These are phyloP conservation scores for Pachliopta kotzebuea DNA, from an alignment of 2,888 invertebrate species.

Conservation along the genomic window DNA sequence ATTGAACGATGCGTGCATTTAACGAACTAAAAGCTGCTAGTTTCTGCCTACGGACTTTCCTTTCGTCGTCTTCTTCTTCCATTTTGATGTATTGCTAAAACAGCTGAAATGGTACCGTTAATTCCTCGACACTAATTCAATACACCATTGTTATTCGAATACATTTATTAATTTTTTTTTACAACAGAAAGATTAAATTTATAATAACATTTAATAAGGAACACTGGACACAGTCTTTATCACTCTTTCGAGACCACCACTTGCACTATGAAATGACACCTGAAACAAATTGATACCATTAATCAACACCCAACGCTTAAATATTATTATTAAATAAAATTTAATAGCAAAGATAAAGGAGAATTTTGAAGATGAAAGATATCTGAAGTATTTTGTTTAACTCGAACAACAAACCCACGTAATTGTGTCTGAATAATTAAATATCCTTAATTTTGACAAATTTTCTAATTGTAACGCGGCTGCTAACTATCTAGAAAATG, in stretches of 20 bases:
- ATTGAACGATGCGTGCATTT: constrained; percentile 61
- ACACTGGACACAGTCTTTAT: constrained; percentile 80
- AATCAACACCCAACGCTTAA: constrained; percentile 9
- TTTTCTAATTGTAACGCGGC: constrained; percentile 27
- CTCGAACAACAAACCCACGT: constrained; percentile 31
- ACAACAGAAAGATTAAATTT: constrained; percentile 58
- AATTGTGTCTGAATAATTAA: constrained; percentile 26
- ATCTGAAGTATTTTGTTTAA: constrained; percentile 14
- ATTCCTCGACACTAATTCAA: constrained; percentile 60
- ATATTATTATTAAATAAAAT: neutral
- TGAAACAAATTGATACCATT: constrained; percentile 61
- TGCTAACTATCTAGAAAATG: constrained; percentile 1
- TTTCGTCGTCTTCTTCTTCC: constrained; percentile 74
- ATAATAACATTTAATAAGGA: constrained; percentile 68
- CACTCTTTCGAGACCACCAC: constrained; percentile 71
- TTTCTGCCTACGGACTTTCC: constrained; percentile 58
- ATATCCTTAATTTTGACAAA: constrained; percentile 42
- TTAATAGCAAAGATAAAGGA: neutral
- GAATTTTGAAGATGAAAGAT: constrained; percentile 1
- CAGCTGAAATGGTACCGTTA: constrained; percentile 45
- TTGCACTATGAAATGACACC: constrained; percentile 62
- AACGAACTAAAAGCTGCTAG: constrained; percentile 63
- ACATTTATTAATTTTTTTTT: constrained; percentile 63
- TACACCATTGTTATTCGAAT: constrained; percentile 59
- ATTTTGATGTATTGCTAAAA: constrained; percentile 47